phyloP scores from a whole-genome alignment of 2,888 invertebrate species.

The Lasius fuliginosus region DNA sequence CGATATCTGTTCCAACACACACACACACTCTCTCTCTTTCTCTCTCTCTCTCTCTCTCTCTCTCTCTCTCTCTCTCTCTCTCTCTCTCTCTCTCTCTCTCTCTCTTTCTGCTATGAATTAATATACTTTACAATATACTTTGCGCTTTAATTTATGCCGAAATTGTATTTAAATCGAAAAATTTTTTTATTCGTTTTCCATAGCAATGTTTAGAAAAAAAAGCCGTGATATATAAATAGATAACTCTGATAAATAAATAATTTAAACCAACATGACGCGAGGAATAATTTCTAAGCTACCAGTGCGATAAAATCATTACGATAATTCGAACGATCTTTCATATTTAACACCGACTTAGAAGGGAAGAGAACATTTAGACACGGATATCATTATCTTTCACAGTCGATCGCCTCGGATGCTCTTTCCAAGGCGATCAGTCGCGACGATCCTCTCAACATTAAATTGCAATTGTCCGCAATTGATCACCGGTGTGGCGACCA shows the following conservation, averaged over 20 bases:
- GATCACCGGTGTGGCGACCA: slow-evolving; percentile 22
- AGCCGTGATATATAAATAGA: background rate
- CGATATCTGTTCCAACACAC: background rate
- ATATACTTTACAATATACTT: background rate
- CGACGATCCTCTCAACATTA: slow-evolving; percentile 16
- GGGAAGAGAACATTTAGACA: background rate
- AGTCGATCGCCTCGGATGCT: slow-evolving; percentile 23
- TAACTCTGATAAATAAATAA: background rate
- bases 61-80: background rate
- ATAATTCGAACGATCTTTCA: background rate
- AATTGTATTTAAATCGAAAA: slow-evolving; percentile 8
- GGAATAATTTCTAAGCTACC: background rate
- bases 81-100: background rate
- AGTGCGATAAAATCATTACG: slow-evolving; percentile 2
- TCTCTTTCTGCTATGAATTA: background rate
- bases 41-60: background rate
- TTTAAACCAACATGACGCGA: background rate
- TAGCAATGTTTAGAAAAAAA: background rate
- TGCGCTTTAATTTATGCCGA: background rate
- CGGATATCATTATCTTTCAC: slow-evolving; percentile 43
- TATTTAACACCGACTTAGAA: slow-evolving; percentile 32
- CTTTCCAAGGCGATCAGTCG: slow-evolving; percentile 1
- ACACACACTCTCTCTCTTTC: background rate
- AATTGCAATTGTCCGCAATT: slow-evolving; percentile 49
- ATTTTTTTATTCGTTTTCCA: background rate